phyloP scores from a whole-genome alignment of 2,797 vertebrate genomes.

The Clarias fuscus region DNA sequence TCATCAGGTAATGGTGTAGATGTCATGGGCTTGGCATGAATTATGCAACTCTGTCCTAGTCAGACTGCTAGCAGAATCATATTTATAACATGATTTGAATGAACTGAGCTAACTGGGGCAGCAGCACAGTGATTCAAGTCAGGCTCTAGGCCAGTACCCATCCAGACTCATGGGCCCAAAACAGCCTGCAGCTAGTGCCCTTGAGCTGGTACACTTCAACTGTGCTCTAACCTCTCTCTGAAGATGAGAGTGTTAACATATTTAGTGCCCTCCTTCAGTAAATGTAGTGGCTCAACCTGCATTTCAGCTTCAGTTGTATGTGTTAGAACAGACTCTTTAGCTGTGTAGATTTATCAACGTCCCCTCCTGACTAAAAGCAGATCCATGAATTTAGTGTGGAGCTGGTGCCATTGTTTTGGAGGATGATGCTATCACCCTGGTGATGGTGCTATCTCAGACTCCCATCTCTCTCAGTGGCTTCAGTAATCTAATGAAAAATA shows the following conservation, averaged over 20 bases:
- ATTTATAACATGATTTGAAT: conserved; percentile 13
- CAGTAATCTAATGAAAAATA: conserved; percentile 72
- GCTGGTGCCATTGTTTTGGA: conserved; percentile 64
- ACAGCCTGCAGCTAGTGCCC: conserved; percentile 17
- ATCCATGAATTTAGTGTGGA: conserved; percentile 63
- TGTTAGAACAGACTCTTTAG: background rate
- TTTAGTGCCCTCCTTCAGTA: conserved; percentile 14
- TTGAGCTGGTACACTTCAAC: background rate
- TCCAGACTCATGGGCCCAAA: conserved; percentile 11
- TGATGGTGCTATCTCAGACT: conserved; percentile 64
- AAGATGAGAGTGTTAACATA: conserved; percentile 28
- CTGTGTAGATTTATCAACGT: conserved; percentile 6
- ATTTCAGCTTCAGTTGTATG: background rate
- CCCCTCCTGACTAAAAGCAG: conserved; percentile 49
- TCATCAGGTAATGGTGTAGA: conserved; percentile 14
- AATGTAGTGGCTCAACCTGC: background rate
- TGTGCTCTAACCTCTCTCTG: conserved; percentile 28
- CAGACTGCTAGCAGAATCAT: conserved; percentile 12
- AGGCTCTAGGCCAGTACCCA: conserved; percentile 29
- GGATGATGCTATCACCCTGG: conserved; percentile 57
- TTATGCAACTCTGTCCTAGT: conserved; percentile 4
- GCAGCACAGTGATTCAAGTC: conserved; percentile 22
- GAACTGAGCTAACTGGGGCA: conserved; percentile 35
- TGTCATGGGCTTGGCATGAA: conserved; percentile 29
- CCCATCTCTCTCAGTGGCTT: conserved; percentile 61